Evolutionary conservation across 2,113 vertebrate species (phyloP).

Genomic region (Ictalurus punctatus): DNA sequence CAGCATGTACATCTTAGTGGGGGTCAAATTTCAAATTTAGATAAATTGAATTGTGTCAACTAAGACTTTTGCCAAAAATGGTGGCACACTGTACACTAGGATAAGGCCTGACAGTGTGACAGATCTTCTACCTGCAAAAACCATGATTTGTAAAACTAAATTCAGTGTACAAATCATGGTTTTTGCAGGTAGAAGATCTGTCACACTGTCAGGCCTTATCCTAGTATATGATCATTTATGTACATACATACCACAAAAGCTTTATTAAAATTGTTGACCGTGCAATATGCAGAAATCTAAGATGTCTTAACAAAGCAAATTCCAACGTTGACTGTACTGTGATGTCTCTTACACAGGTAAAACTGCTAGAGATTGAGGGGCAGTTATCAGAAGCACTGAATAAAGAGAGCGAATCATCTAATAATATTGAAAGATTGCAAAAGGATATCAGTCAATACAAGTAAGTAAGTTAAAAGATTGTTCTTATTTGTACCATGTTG

Average conservation of each 20-base stretch:
- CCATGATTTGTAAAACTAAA: background rate
- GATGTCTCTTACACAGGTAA: conserved; percentile 69
- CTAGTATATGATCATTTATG: background rate
- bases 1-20: background rate
- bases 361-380: conserved; percentile 73
- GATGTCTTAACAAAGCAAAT: background rate
- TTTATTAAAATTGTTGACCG: background rate
- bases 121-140: no score
- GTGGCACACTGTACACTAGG: background rate
- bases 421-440: conserved; percentile 72
- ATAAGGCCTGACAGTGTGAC: no score
- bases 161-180: background rate
- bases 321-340: background rate
- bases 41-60: background rate
- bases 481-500: background rate
- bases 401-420: conserved; percentile 71
- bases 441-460: conserved; percentile 69
- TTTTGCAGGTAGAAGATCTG: background rate
- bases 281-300: background rate
- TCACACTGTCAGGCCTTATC: background rate
- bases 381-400: conserved; percentile 69
- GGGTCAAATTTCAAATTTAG: background rate
- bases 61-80: background rate
- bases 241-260: background rate
- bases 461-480: conserved; percentile 73